Evolutionary conservation across 2,797 vertebrate genomes (phyloP).

Genomic region (Neomorphus geoffroyi): DNA sequence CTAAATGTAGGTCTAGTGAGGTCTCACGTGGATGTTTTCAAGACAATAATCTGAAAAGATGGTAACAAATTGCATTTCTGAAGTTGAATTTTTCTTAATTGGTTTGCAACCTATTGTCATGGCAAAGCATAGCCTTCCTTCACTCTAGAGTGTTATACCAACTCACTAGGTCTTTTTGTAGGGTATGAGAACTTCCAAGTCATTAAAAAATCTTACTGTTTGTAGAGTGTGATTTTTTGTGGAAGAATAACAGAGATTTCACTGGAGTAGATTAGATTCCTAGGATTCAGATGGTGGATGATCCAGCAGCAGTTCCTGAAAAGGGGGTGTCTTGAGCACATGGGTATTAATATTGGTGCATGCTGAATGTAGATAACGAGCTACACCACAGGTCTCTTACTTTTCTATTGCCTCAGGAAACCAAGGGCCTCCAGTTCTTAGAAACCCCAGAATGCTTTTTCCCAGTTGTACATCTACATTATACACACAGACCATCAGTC

Average conservation of each 20-base stretch:
- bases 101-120: neutral
- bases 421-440: neutral
- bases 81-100: neutral
- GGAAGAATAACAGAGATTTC: neutral
- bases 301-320: neutral
- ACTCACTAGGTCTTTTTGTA: neutral
- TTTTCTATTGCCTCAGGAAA: neutral
- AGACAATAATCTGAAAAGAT: neutral
- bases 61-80: neutral
- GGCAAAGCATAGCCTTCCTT: neutral
- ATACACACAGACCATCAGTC: neutral
- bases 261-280: neutral
- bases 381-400: neutral
- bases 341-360: neutral
- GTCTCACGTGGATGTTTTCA: neutral
- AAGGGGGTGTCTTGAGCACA: neutral
- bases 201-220: neutral
- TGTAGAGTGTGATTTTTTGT: neutral
- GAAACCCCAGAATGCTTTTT: neutral
- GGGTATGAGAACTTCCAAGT: neutral
- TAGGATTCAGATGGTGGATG: neutral
- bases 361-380: neutral
- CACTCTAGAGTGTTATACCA: neutral
- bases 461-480: neutral
- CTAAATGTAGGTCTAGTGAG: neutral